A percentile compares a stretch with the other conserved stretches of the same genome.
Conservation (phyloP, 1,140 invertebrate species). For the Acyrthosiphon pisum region DNA sequence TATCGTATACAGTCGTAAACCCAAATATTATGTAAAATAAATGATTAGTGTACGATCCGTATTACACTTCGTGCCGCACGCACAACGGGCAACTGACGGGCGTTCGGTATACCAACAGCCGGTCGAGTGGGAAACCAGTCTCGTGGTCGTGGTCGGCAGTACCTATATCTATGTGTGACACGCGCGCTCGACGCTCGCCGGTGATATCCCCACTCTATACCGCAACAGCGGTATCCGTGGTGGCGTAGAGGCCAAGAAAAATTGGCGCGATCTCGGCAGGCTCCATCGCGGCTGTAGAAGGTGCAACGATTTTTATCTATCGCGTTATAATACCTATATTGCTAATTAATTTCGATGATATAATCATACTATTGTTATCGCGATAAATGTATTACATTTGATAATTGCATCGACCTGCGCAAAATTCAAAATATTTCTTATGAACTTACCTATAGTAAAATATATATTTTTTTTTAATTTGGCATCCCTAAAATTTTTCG, state of each 20-base stretch:
- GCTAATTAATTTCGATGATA: not conserved
- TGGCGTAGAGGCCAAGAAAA: not conserved
- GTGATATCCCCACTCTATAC: constrained; percentile 15
- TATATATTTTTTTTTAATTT: no score
- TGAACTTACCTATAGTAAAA: no score
- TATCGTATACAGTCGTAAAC: not conserved
- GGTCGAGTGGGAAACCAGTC: constrained; percentile 49
- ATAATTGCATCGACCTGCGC: not conserved
- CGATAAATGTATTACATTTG: not conserved
- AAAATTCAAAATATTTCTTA: not conserved
- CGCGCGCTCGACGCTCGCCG: not conserved
- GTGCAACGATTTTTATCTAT: not conserved
- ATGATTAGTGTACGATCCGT: not conserved
- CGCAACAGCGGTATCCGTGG: not conserved
- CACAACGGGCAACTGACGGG: not conserved
- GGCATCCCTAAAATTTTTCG: no score
- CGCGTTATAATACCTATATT: not conserved
- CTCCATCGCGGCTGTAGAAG: not conserved
- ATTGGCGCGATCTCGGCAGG: not conserved
- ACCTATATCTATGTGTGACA: not conserved
- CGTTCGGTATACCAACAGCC: not conserved
- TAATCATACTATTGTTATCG: not conserved
- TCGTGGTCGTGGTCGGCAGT: not conserved
- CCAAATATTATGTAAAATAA: not conserved
- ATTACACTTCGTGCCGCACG: not conserved